Evolutionary conservation across 2,888 invertebrate genomes (phyloP), one percentile per base, ranked within the genome.

Genomic region (Tachina fera): DNA sequence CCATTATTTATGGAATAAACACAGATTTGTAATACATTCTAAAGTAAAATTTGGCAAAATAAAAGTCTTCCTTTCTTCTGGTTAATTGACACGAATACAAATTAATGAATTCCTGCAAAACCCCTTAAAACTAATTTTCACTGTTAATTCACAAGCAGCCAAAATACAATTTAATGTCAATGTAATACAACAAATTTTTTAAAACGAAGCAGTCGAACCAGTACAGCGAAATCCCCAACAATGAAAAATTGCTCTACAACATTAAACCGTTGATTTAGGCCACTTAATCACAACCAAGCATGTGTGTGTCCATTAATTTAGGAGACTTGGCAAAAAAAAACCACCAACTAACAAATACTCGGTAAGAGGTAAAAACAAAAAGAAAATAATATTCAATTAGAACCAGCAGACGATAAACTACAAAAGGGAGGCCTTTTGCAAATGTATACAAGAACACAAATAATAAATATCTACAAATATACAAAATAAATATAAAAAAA

Each of bases 351-450:
- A 67, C 43, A 67, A 53, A 45, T 31, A 68, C 3, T n/a, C 70
- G 19, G 45, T 31, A 53, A 65, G 14, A 71, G 22, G 5, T 10
- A 49, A 14, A 61, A 45, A 70, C 65, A 71, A 47, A 31, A 81
- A 77, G 61, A 83, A 79, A 79, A 74, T 81, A 85, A 82, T 87
- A 87, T 87, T 87, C 87, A 88, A 88, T 88, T 88, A 88, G 88
- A 84, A 81, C 86, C 87, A 77, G 53, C 87, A 77, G 53, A 84
- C 70, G 77, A 84, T 86, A 77, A 85, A 88, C 87, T 78, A 83
- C 82, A 87, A 87, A 87, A 86, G 87, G 88, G 88, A 87, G 87
- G 87, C 83, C 70, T 85, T 81, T 77, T 60, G 31, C 68, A 81
- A 74, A 82, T 72, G 68, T 31, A 6, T 31, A 31, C 78, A 78